Evolutionary conservation across 2,888 invertebrate species (phyloP), one percentile per base, ranked within the genome.

Genomic region (Agrochola lychnidis): DNA sequence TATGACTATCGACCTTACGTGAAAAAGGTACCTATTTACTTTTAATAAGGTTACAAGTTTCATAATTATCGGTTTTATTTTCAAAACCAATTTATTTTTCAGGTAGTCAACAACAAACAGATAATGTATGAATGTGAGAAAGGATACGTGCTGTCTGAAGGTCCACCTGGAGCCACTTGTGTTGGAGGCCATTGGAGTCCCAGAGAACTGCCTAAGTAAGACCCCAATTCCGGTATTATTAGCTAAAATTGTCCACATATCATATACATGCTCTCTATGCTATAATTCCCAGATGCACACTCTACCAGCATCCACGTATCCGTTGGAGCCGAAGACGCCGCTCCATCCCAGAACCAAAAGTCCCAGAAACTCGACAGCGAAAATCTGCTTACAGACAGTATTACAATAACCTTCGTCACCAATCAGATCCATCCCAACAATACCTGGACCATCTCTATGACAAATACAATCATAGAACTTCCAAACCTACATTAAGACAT

Each of bases 1-100:
- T 99, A 99, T 93, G 99, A 99, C 93, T 99, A 99, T 92, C 97
- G 99, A 72, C 98, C 99, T 0, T 99, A 99, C 92, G 99, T 99
- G 0, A 98, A 98, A 89, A 99, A 98, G 97, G 98, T 98, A 30
- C 7, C 16, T 59, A 87, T 95, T 42, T 53, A 70, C 42, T 90
- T 91, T 19, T 14, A 19, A 30, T 62, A 9, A 14, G n/a, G n/a
- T 4, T 19, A 4, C 12, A 14, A 6, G 4, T 16, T 6, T 7
- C 7, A 3, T 0, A 14, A 10, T 42, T 6, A 4, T 14, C 5
- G 6, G 19, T 10, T 2, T 1, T 0, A 4, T 36, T 45, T 48
- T 25, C 7, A n/a, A 79, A 25, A 51, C 16, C 4, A 0, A 4
- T 30, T 25, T 1, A 0, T 63, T 59, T 90, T 92, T 10, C 87